phyloP scores from a whole-genome alignment of 2,113 vertebrate genomes.

The Neoarius graeffei region DNA sequence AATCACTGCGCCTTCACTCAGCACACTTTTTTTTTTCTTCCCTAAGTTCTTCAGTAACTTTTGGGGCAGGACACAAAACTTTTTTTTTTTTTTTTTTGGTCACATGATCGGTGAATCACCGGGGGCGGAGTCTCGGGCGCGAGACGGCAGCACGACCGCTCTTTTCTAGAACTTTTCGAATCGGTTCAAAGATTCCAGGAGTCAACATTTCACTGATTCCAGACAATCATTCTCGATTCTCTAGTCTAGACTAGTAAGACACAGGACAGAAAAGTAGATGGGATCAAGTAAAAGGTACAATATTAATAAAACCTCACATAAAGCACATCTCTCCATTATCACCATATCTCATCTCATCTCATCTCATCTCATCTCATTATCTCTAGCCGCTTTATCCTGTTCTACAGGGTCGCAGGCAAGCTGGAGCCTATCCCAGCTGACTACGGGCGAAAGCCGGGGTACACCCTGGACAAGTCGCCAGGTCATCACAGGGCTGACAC shows the following conservation, averaged over 20 bases:
- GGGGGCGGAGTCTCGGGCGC: constrained; percentile 34
- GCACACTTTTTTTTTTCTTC: constrained; percentile 62
- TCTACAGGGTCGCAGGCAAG: too few species aligned
- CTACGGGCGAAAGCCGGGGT: too few species aligned
- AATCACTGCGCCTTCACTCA: constrained; percentile 73
- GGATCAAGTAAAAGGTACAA: background rate
- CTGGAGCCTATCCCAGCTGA: too few species aligned
- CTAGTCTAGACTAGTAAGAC: background rate
- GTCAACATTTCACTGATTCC: background rate
- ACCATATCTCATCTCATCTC: too few species aligned
- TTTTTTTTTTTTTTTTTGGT: constrained; percentile 64
- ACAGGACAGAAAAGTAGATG: background rate
- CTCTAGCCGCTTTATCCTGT: too few species aligned
- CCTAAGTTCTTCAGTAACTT: constrained; percentile 68
- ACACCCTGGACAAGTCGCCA: too few species aligned
- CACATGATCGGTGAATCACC: constrained; percentile 5
- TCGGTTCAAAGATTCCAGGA: background rate
- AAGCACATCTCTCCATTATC: too few species aligned
- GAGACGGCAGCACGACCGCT: constrained; percentile 26
- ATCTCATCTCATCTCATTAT: too few species aligned
- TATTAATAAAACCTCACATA: background rate
- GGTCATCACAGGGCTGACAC: too few species aligned
- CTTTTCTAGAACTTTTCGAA: background rate
- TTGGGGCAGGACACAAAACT: constrained; percentile 79
- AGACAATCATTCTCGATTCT: background rate